Percentiles rank a stretch among this genome's conserved stretches.
phyloP scores from a whole-genome alignment of 2,797 vertebrate genomes.

The Artibeus jamaicensis region DNA sequence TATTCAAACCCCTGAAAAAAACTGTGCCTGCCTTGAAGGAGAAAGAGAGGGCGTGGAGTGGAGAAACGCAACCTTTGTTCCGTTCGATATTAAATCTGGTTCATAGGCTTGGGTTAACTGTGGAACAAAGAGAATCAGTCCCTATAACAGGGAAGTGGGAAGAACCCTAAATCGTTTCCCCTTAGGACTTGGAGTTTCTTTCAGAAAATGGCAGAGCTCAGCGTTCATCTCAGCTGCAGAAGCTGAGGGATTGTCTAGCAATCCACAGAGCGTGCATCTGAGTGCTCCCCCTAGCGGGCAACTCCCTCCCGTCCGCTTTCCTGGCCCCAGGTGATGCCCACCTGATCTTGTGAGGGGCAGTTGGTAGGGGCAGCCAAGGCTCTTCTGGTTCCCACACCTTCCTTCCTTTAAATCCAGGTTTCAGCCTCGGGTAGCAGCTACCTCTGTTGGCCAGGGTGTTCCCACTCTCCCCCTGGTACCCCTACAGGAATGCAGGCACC shows the following conservation, averaged over 20 bases:
- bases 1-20: not conserved
- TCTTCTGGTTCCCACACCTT: not conserved
- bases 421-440: not conserved
- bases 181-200: not conserved
- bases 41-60: not conserved
- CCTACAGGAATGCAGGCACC: not conserved
- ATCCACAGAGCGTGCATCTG: no score
- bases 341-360: not conserved
- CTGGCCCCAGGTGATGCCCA: not conserved
- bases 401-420: not conserved
- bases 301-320: not conserved
- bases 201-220: not conserved
- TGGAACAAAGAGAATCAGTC: not conserved
- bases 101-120: not conserved
- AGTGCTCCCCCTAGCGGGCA: not conserved
- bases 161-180: not conserved
- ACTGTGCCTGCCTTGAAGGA: not conserved
- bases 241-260: not conserved
- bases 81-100: rapidly evolving
- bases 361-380: not conserved
- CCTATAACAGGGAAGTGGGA: not conserved
- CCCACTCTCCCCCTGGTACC: not conserved
- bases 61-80: not conserved
- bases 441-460: not conserved
- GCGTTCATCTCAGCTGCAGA: no score